A percentile compares a stretch with the other conserved stretches of the same genome.
Conservation (phyloP, 2,797 vertebrate genomes). For the Cossypha caffra region DNA sequence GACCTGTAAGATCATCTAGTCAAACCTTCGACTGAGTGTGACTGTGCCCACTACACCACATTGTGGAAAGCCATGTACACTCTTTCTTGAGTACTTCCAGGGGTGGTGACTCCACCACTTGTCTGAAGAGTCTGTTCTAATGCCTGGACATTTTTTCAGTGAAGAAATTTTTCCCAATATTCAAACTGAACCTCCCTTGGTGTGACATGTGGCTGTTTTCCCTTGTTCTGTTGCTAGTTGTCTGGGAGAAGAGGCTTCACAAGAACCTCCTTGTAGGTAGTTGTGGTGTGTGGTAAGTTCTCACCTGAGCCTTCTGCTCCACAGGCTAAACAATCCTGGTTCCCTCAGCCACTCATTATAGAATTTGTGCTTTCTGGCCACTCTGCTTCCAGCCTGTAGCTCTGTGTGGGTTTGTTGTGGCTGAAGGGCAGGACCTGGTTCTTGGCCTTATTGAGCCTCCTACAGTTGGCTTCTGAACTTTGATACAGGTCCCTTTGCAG, state of each 20-base stretch:
- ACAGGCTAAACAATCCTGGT: not conserved
- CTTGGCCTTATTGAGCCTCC: not conserved
- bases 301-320: not conserved
- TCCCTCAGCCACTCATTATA: not conserved
- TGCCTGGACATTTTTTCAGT: not conserved
- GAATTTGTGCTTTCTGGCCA: not conserved
- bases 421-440: not conserved
- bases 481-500: not conserved
- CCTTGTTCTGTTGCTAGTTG: not conserved
- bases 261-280: not conserved
- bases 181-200: not conserved
- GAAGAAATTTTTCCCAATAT: not conserved
- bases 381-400: not conserved
- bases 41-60: not conserved
- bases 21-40: rapidly evolving
- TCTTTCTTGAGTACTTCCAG: not conserved
- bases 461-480: rapidly evolving
- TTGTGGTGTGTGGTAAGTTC: rapidly evolving
- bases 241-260: not conserved
- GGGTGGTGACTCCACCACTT: not conserved
- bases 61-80: rapidly evolving
- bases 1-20: not conserved
- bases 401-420: not conserved
- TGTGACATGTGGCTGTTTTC: rapidly evolving
- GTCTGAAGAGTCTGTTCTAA: not conserved